phyloP scores from a whole-genome alignment of 1,140 invertebrate genomes.

The Cataglyphis hispanica region DNA sequence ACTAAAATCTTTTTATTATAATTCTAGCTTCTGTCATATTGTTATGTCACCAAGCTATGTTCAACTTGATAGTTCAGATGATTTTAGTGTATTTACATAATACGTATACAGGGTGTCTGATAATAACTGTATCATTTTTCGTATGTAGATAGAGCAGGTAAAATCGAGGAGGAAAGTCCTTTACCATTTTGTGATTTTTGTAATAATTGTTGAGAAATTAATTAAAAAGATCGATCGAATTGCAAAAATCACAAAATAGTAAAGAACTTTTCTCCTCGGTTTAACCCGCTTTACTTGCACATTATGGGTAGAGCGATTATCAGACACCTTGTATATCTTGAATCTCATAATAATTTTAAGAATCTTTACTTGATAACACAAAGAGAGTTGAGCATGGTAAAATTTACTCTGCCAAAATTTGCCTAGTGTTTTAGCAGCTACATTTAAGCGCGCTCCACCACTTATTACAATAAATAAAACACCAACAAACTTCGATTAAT shows the following conservation, averaged over 20 bases:
- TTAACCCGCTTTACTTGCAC: too few relatives aligned
- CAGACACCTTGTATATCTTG: not conserved
- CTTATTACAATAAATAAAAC: slow-evolving; percentile 69
- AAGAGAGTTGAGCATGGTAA: slow-evolving; percentile 77
- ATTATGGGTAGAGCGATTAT: too few relatives aligned
- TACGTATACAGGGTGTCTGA: not conserved
- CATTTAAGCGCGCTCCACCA: slow-evolving; percentile 78
- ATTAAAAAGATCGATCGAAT: too few relatives aligned
- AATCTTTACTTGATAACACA: slow-evolving; percentile 4
- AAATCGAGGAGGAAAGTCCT: too few relatives aligned
- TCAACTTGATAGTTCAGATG: slow-evolving; percentile 71
- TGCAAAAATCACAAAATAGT: too few relatives aligned
- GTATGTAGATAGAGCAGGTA: too few relatives aligned
- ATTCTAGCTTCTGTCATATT: slow-evolving; percentile 76
- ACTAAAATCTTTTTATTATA: slow-evolving; percentile 68
- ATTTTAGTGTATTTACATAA: slow-evolving; percentile 10
- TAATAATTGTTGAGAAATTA: too few relatives aligned
- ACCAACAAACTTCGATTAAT: slow-evolving; percentile 55
- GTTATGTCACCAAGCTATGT: slow-evolving; percentile 74
- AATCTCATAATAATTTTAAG: not conserved
- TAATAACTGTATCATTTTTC: too few relatives aligned
- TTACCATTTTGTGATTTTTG: too few relatives aligned
- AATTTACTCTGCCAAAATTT: slow-evolving; percentile 67
- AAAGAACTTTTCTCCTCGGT: too few relatives aligned
- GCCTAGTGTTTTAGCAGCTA: slow-evolving; percentile 77